Percentiles rank a stretch among this genome's conserved stretches.
Evolutionary conservation across 2,888 invertebrate genomes (phyloP).

Genomic region (Drosophila quinaria): DNA sequence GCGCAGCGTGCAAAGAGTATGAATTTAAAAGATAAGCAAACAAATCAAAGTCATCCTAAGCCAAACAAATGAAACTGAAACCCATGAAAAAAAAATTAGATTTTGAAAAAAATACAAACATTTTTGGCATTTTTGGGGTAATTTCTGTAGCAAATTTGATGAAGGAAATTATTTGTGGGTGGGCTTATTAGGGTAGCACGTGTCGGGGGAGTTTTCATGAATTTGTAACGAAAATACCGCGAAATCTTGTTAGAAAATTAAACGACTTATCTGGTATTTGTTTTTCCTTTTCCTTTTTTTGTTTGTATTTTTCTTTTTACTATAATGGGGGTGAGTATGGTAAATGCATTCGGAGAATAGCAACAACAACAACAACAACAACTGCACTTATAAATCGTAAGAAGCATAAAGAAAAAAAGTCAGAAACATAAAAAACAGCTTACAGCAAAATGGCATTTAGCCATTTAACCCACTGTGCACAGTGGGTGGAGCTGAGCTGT

Average conservation of each 20-base stretch:
- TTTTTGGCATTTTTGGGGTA: constrained; percentile 69
- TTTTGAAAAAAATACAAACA: constrained; percentile 42
- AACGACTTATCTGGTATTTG: constrained; percentile 74
- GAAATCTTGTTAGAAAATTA: constrained; percentile 80
- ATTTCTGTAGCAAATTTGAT: constrained; percentile 60
- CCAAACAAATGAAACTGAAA: constrained; percentile 64
- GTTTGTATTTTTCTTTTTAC: background rate
- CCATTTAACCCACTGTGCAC: constrained; percentile 76
- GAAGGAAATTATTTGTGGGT: constrained; percentile 27
- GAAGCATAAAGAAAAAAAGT: constrained; percentile 38
- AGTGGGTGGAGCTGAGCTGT: constrained; percentile 51
- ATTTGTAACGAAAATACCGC: constrained; percentile 63
- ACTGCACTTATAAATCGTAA: constrained; percentile 61
- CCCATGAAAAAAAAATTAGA: constrained; percentile 32
- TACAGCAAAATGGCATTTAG: constrained; percentile 63
- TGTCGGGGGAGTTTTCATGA: constrained; percentile 56
- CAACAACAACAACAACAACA: constrained; percentile 27
- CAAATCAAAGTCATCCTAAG: constrained; percentile 68
- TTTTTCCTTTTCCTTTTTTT: constrained; percentile 8
- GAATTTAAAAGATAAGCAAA: constrained; percentile 66
- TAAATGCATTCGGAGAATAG: constrained; percentile 45
- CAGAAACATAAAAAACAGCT: constrained; percentile 42
- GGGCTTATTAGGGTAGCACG: constrained; percentile 73
- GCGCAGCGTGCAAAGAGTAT: constrained; percentile 22
- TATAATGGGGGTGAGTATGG: constrained; percentile 10